A percentile compares a stretch with the other conserved stretches of the same genome.
Conservation (phyloP, 1,140 invertebrate species). For the Drosophila ercepeae region DNA sequence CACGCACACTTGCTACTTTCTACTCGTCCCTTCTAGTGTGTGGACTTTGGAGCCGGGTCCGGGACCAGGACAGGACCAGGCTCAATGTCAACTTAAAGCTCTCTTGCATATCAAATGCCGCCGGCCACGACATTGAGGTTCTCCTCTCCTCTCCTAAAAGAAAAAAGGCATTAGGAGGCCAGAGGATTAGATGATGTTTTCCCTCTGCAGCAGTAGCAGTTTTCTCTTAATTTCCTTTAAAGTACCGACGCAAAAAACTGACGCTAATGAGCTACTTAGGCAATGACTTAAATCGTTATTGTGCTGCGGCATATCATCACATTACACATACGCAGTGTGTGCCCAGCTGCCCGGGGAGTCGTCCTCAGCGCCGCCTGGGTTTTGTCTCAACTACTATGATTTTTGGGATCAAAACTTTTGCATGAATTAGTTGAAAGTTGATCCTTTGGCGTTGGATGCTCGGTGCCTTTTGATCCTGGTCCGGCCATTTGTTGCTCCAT, state of each 20-base stretch:
- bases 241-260: constrained; percentile 46
- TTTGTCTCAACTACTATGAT: constrained; percentile 47
- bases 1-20: constrained; percentile 58
- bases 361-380: constrained; percentile 1
- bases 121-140: constrained; percentile 52
- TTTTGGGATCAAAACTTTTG: constrained; percentile 21
- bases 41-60: constrained; percentile 31
- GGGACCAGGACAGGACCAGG: constrained; percentile 21
- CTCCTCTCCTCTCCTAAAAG: no score
- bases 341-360: constrained; percentile 19
- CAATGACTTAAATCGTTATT: constrained; percentile 77
- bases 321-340: constrained; percentile 68
- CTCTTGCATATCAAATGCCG: constrained; percentile 43
- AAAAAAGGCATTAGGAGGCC: constrained; percentile 4
- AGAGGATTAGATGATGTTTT: neutral
- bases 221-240: constrained; percentile 50
- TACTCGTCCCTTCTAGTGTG: constrained; percentile 23
- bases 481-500: constrained; percentile 34
- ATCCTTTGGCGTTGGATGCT: neutral
- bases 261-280: constrained; percentile 81
- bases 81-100: constrained; percentile 80
- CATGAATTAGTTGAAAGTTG: neutral
- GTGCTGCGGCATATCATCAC: constrained; percentile 55
- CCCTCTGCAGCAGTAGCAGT: neutral
- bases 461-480: constrained; percentile 16